These are phyloP conservation scores for Brachirus orientalis DNA, from an alignment of 2,113 vertebrate species.

Conservation along the genomic window DNA sequence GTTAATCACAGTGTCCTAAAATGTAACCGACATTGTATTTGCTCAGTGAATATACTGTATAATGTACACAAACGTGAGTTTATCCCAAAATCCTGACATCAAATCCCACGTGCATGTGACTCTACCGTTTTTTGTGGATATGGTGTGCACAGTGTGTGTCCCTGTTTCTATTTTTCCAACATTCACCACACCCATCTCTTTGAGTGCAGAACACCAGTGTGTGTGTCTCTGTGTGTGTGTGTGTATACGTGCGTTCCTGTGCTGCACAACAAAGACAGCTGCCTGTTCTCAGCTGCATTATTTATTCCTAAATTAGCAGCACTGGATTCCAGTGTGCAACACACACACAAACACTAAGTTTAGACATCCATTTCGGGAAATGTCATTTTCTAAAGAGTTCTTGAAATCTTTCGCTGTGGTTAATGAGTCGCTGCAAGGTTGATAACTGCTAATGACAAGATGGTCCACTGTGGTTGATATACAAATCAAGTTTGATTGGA, in stretches of 20 bases:
- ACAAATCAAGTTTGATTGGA: too few species aligned
- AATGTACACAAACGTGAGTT: too few species aligned
- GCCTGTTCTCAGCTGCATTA: conserved; percentile 56
- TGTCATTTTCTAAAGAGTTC: neutral
- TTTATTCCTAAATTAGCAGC: conserved; percentile 72
- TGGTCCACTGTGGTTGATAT: neutral
- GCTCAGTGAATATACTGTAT: too few species aligned
- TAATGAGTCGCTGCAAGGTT: too few species aligned
- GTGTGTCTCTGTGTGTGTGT: conserved; percentile 4
- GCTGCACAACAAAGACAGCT: conserved; percentile 69
- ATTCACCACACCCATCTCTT: conserved; percentile 8
- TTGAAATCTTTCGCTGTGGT: neutral
- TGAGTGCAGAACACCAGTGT: conserved; percentile 12
- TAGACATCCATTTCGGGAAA: neutral
- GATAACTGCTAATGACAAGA: neutral
- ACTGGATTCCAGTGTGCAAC: conserved; percentile 52
- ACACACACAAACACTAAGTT: conserved; percentile 17
- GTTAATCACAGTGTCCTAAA: too few species aligned
- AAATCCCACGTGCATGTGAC: neutral
- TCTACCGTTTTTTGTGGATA: neutral
- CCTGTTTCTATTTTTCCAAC: conserved; percentile 37
- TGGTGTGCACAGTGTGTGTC: conserved; percentile 7
- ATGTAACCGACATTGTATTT: too few species aligned
- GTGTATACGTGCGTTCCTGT: conserved; percentile 34
- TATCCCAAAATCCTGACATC: neutral